phyloP scores from a whole-genome alignment of 1,140 invertebrate species.

The Fopius arisanus region DNA sequence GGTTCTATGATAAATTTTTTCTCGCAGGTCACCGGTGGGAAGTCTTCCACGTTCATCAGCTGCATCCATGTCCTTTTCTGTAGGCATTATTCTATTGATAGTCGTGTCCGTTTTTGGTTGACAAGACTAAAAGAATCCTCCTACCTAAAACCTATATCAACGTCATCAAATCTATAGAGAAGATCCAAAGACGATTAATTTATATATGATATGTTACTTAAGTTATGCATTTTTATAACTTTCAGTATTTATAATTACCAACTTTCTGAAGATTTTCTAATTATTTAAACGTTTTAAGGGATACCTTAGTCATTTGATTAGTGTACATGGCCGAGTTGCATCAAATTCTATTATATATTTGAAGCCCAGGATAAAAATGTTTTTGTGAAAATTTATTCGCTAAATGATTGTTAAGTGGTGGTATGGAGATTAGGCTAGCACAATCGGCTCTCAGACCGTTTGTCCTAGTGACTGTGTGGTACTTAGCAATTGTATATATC shows the following conservation, averaged over 20 bases:
- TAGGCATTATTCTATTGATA: background rate
- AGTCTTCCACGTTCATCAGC: constrained; percentile 26
- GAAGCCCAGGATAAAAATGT: too few relatives aligned
- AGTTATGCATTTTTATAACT: background rate
- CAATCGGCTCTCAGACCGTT: too few relatives aligned
- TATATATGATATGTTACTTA: too few relatives aligned
- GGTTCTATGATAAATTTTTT: constrained; percentile 35
- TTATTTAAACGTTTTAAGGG: background rate
- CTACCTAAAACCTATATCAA: background rate
- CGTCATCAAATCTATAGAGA: background rate
- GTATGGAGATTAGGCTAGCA: too few relatives aligned
- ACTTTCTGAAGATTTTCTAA: background rate
- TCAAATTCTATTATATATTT: too few relatives aligned
- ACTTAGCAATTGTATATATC: too few relatives aligned
- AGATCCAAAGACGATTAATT: background rate
- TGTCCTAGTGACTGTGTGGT: too few relatives aligned
- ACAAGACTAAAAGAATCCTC: background rate
- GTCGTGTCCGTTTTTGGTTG: background rate
- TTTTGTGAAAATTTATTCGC: too few relatives aligned
- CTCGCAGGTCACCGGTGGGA: constrained; percentile 37
- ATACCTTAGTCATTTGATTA: too few relatives aligned
- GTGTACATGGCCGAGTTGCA: too few relatives aligned
- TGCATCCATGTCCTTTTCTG: constrained; percentile 1
- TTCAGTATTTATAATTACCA: background rate
- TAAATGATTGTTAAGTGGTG: too few relatives aligned